phyloP scores from a whole-genome alignment of 2,113 vertebrate species.

The Dicerorhinus sumatrensis region DNA sequence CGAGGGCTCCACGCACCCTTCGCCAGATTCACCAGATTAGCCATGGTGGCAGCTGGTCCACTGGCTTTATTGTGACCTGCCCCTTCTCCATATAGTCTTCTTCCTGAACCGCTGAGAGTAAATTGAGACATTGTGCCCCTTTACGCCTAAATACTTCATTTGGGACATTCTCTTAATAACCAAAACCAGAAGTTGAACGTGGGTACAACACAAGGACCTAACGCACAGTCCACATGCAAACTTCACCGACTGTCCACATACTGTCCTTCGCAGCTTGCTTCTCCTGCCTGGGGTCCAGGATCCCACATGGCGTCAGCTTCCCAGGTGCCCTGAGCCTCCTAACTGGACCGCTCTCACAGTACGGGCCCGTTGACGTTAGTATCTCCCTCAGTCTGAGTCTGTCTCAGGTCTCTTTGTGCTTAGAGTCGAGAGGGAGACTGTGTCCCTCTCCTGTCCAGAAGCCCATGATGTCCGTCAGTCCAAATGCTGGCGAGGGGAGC shows the following conservation, averaged over 20 bases:
- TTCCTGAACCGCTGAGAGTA: not conserved
- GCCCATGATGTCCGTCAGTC: accelerated
- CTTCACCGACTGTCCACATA: not conserved
- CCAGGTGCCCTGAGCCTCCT: accelerated
- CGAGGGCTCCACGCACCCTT: accelerated
- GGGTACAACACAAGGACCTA: not conserved
- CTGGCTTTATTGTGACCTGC: too few relatives aligned
- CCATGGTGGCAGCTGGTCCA: too few relatives aligned
- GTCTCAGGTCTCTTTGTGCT: not conserved
- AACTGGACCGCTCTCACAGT: too few relatives aligned
- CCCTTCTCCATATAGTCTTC: too few relatives aligned
- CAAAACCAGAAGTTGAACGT: not conserved
- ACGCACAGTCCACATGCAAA: not conserved
- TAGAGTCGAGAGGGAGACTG: accelerated
- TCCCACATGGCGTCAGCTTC: accelerated
- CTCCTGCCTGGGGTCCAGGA: not conserved
- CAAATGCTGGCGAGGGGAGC: accelerated
- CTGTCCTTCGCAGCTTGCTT: too few relatives aligned
- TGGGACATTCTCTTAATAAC: not conserved
- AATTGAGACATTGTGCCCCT: accelerated
- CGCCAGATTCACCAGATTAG: too few relatives aligned
- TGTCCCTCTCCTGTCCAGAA: accelerated
- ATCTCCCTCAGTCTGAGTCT: not conserved
- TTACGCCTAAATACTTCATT: accelerated
- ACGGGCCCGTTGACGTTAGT: too few relatives aligned